These are phyloP conservation scores for Takifugu flavidus DNA, from an alignment of 2,113 vertebrate species.

Conservation along the genomic window DNA sequence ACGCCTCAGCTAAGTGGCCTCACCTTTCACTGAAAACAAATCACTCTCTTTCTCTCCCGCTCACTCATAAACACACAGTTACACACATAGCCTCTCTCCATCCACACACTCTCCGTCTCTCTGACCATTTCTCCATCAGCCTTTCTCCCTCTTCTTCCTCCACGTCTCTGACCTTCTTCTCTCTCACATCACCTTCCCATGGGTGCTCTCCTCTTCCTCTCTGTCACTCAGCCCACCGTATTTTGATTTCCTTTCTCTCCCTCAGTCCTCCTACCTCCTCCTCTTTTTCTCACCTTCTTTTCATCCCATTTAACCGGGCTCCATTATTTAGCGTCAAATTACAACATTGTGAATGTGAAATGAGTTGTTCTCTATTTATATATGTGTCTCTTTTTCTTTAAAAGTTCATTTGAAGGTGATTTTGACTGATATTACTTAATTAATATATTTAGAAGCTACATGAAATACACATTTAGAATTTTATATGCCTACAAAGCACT, in stretches of 20 bases:
- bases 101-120: slow-evolving; percentile 47
- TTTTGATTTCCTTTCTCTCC: slow-evolving; percentile 24
- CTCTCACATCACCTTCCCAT: slow-evolving; percentile 41
- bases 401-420: background rate
- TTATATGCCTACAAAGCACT: too few relatives aligned
- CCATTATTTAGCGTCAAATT: background rate
- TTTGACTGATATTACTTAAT: background rate
- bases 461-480: too few relatives aligned
- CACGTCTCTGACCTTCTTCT: slow-evolving; percentile 44
- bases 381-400: background rate
- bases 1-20: slow-evolving; percentile 92
- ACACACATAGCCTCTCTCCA: background rate
- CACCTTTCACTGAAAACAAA: slow-evolving; percentile 99
- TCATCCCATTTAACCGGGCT: background rate
- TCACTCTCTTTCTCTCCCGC: slow-evolving; percentile 73
- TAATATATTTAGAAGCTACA: too few relatives aligned
- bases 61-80: slow-evolving; percentile 13
- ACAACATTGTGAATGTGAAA: background rate
- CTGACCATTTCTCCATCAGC: slow-evolving; percentile 23
- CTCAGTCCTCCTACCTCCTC: slow-evolving; percentile 16
- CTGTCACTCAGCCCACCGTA: slow-evolving; percentile 43
- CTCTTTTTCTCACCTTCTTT: slow-evolving; percentile 22
- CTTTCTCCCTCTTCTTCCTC: slow-evolving; percentile 33
- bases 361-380: background rate
- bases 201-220: slow-evolving; percentile 62